Percentiles rank a stretch among this genome's conserved stretches.
These are phyloP conservation scores for Todiramphus chloris DNA, from an alignment of 2,113 vertebrate genomes.

Conservation along the genomic window DNA sequence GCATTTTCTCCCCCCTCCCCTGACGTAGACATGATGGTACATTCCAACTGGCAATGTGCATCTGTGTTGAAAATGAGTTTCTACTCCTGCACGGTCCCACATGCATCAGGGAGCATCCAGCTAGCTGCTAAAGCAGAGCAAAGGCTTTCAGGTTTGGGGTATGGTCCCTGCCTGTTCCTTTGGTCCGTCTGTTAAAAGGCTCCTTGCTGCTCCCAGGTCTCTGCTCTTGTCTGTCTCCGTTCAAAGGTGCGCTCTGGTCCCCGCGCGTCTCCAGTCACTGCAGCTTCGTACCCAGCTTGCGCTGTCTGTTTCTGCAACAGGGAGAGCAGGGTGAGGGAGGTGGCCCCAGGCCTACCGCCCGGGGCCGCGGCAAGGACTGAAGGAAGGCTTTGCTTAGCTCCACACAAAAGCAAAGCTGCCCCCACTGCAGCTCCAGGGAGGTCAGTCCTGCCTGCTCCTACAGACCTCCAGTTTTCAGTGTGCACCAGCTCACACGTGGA, in stretches of 20 bases:
- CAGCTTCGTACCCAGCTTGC: conserved; percentile 97
- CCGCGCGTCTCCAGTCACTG: conserved; percentile 80
- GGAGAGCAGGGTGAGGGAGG: neutral
- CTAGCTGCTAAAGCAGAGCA: conserved; percentile 80
- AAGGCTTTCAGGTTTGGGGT: conserved; percentile 78
- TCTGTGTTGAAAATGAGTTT: conserved; percentile 76
- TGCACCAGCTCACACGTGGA: accelerated
- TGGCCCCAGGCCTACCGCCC: accelerated
- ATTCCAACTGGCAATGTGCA: conserved; percentile 44
- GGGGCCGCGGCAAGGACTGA: neutral
- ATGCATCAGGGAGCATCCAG: conserved; percentile 84
- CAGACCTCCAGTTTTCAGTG: neutral
- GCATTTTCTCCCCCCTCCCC: conserved; percentile 50
- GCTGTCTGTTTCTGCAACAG: conserved; percentile 91
- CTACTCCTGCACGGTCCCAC: conserved; percentile 81
- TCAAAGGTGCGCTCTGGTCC: conserved; percentile 59
- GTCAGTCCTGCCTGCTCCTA: neutral
- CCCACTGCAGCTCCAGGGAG: accelerated
- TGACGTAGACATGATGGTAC: conserved; percentile 60
- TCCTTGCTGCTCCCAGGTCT: conserved; percentile 79
- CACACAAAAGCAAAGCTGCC: neutral
- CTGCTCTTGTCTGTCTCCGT: conserved; percentile 78
- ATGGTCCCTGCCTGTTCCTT: conserved; percentile 76
- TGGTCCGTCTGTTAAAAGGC: conserved; percentile 84
- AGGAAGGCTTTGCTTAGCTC: neutral